These are phyloP conservation scores for Agrochola lota DNA, from an alignment of 2,888 invertebrate species.

Conservation along the genomic window DNA sequence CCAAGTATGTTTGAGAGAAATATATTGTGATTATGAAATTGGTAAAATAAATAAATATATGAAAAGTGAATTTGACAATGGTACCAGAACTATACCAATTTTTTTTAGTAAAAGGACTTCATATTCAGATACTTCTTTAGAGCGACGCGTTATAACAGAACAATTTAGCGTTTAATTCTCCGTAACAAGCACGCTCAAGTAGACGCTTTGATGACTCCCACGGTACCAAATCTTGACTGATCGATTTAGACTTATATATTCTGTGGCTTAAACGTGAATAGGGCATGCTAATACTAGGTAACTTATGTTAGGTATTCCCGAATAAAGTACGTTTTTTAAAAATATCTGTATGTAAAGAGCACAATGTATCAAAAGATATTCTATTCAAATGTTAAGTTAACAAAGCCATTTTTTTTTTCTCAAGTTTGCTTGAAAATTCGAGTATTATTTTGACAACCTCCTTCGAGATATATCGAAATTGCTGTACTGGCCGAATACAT, in stretches of 20 bases:
- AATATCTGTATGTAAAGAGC: not conserved
- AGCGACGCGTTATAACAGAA: slow-evolving; percentile 32
- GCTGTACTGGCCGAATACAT: too few relatives aligned
- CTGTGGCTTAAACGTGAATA: not conserved
- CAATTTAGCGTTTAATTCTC: slow-evolving; percentile 45
- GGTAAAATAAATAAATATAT: not conserved
- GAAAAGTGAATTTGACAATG: not conserved
- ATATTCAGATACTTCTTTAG: slow-evolving; percentile 24
- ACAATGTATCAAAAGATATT: not conserved
- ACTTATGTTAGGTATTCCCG: not conserved
- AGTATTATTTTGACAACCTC: too few relatives aligned
- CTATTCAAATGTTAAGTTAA: too few relatives aligned
- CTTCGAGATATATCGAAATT: too few relatives aligned
- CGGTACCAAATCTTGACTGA: slow-evolving; percentile 27
- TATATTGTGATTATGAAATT: too few relatives aligned
- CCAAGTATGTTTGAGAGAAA: too few relatives aligned
- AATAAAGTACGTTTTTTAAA: not conserved
- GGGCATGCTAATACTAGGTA: not conserved
- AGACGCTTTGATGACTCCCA: slow-evolving; percentile 33
- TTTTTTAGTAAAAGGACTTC: too few relatives aligned
- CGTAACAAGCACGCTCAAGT: slow-evolving; percentile 36
- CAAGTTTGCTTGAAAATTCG: too few relatives aligned
- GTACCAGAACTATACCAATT: not conserved
- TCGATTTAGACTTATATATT: slow-evolving; percentile 28
- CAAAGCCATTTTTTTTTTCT: too few relatives aligned